Evolutionary conservation across 2,113 vertebrate genomes (phyloP).

Genomic region (Ellobius talpinus): DNA sequence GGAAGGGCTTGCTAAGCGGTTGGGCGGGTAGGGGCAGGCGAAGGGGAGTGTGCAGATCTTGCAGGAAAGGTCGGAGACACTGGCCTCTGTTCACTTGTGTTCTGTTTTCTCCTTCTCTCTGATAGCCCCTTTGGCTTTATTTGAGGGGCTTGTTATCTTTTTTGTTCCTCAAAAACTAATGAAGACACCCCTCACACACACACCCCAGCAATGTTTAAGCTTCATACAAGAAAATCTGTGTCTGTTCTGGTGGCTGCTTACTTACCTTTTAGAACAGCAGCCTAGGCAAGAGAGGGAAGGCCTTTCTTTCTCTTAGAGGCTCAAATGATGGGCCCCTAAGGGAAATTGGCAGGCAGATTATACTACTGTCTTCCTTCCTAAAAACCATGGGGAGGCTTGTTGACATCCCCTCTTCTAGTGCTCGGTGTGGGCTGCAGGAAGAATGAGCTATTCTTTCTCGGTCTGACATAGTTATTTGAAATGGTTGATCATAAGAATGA

Average conservation of each 20-base stretch:
- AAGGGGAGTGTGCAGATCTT: constrained; percentile 70
- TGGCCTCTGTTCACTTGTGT: constrained; percentile 76
- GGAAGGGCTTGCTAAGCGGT: constrained; percentile 82
- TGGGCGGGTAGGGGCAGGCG: constrained; percentile 72
- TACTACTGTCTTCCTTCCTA: neutral
- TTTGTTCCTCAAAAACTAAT: constrained; percentile 64
- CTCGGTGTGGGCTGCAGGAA: constrained; percentile 50
- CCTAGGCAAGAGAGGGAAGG: neutral
- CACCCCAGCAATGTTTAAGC: constrained; percentile 83
- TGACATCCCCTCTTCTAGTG: neutral
- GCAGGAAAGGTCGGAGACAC: constrained; percentile 78
- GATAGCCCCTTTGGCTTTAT: constrained; percentile 57
- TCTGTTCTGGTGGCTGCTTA: constrained; percentile 82
- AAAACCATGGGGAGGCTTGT: neutral
- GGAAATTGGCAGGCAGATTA: neutral
- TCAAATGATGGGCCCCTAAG: neutral
- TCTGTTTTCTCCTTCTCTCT: constrained; percentile 73
- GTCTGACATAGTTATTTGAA: constrained; percentile 45
- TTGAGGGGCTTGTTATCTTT: constrained; percentile 52
- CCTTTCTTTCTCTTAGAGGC: constrained; percentile 29
- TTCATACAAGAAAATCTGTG: constrained; percentile 82
- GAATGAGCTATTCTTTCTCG: constrained; percentile 44
- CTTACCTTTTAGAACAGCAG: constrained; percentile 62
- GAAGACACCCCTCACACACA: constrained; percentile 60
- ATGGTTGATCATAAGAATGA: constrained; percentile 44